Conservation (phyloP, 2,797 vertebrate species). For the Tenualosa ilisha region DNA sequence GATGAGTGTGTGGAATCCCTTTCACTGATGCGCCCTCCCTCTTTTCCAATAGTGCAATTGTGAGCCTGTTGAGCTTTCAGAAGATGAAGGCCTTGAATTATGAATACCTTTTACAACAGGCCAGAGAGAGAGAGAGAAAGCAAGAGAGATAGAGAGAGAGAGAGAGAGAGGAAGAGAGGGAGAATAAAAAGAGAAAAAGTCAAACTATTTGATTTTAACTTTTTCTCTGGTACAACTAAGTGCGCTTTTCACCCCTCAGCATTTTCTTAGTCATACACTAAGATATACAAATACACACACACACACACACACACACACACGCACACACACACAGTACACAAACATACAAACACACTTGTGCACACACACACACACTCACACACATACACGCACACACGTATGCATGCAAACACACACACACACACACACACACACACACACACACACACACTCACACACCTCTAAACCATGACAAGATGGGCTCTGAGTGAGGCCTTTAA, state of each 20-base stretch:
- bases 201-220: not conserved
- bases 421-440: constrained; percentile 7
- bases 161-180: not conserved
- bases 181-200: not conserved
- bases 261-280: not conserved
- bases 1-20: not conserved
- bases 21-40: not conserved
- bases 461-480: not conserved
- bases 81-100: constrained; percentile 16
- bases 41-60: not conserved
- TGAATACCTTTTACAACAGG: not conserved
- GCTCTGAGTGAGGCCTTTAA: not conserved
- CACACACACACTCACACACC: constrained; percentile 16
- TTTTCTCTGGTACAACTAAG: not conserved
- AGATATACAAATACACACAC: not conserved
- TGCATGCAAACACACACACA: not conserved
- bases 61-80: not conserved
- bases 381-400: not conserved
- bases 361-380: not conserved
- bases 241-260: not conserved
- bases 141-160: not conserved
- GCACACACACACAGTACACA: not conserved
- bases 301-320: not conserved
- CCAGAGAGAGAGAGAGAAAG: not conserved
- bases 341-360: not conserved